Evolutionary conservation across 2,797 vertebrate genomes (phyloP), one percentile per base, ranked within the genome.

Genomic region (Phoeniculus purpureus): DNA sequence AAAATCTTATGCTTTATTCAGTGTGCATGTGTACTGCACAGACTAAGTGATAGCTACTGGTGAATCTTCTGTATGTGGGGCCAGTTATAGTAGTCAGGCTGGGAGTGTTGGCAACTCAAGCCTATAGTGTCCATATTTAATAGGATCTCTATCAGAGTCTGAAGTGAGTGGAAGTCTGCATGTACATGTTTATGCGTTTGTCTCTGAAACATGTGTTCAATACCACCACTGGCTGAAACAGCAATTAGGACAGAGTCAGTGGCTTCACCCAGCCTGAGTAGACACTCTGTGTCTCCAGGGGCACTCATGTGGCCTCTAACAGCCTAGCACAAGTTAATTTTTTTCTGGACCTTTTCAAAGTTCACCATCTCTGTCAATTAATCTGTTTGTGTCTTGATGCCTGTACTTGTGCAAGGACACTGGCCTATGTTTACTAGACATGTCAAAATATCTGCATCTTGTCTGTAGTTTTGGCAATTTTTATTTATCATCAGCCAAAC

Each of bases 131-230:
- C 26, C 58, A 26, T 18, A 31, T 19, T 34, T 12, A 62, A 12
- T 34, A n/a, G 3, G 7, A 3, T 26, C 12, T 31, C 19, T 17
- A 74, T 5, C 3, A 13, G 18, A 17, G 23, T 58, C 14, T 37
- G 20, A 9, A 65, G 20, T 0, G 2, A 58, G 15, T 15, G 37
- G 20, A 10, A 5, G 0, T 29, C 10, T 10, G 19, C 0, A 0
- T 40, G 7, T 16, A 29, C 1, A 1, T 10, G 16, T 19, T 21
- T 4, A 3, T 1, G 0, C 32, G 19, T 43, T 7, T 50, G 15
- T 17, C 16, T 22, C 23, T 58, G 29, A 25, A 8, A 59, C 21
- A 70, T 0, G 2, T 31, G 5, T 12, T 64, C 18, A 76, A 18
- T 8, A 37, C 70, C 45, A 58, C 18, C 13, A 25, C 29, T 11